phyloP scores from a whole-genome alignment of 2,797 vertebrate species.

The Simalia tracyae region DNA sequence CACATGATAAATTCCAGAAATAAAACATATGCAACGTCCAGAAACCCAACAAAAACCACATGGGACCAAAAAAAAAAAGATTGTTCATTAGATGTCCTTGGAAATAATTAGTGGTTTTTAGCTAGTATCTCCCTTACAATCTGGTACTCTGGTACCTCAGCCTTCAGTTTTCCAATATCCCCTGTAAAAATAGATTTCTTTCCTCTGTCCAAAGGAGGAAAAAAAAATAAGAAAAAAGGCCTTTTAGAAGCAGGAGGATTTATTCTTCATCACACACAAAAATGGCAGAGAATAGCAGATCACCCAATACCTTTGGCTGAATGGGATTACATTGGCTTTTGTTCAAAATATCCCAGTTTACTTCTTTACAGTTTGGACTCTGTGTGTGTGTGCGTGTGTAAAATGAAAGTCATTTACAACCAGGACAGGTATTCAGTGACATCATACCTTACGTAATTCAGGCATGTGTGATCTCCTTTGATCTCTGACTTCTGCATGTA shows the following conservation, averaged over 20 bases:
- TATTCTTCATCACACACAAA: background rate
- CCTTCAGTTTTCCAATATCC: slow-evolving; percentile 22
- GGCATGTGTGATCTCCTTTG: no score
- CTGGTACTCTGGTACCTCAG: background rate
- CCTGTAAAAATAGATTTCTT: slow-evolving; percentile 2
- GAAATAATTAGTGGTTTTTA: slow-evolving; percentile 57
- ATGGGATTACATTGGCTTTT: background rate
- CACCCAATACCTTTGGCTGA: background rate
- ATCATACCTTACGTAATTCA: no score
- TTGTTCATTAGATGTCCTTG: slow-evolving; percentile 55
- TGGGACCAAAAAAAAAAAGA: slow-evolving; percentile 42
- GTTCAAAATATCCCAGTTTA: background rate
- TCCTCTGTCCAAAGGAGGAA: background rate
- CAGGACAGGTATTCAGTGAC: no score
- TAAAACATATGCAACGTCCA: slow-evolving; percentile 48
- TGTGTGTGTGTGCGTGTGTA: no score
- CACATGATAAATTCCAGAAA: slow-evolving; percentile 53
- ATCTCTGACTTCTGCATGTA: no score
- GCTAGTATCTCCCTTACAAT: slow-evolving; percentile 18
- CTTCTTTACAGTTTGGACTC: background rate
- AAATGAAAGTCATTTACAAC: no score
- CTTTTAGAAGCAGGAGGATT: background rate
- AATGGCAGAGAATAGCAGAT: background rate
- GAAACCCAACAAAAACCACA: slow-evolving; percentile 50
- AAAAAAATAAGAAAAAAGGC: background rate